Evolutionary conservation across 2,113 vertebrate species (phyloP), one percentile per base, ranked within the genome.

Genomic region (Esox niger): DNA sequence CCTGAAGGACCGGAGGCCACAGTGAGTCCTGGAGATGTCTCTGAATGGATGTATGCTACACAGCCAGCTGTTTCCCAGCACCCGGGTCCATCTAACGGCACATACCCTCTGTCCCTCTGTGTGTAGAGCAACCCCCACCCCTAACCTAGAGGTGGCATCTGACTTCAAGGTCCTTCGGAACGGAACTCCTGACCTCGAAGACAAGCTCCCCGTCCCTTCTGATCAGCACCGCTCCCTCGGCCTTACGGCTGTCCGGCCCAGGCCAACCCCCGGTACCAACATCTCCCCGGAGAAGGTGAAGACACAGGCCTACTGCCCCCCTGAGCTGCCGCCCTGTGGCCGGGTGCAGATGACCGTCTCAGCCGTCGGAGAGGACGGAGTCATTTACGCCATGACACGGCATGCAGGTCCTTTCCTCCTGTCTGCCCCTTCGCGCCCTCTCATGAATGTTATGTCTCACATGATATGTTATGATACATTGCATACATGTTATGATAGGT

Each of bases 371-470:
- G 82, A 84, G 0, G 92, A 96, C 58, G 95, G 97, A 57, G 85
- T 93, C 59, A 91, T 99, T 81, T 94, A 95, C 56, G 73, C 85
- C 72, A 85, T 94, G 67, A 88, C 94, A 76, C 47, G 87, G 83
- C 69, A 85, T 27, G 86, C 87, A 68, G 91, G 91, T 92, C 52
- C 17, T 68, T 25, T 5, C 9, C 2, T n/a, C 0, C 1, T 35
- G 46, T 46, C 20, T 2, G 3, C 33, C 9, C 27, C 29, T 35
- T 0, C 27, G 6, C 31, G 4, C 21, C 52, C 2, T 29, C 25
- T 15, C 3, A 13, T 21, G 0, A n/a, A n/a, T n/a, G n/a, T n/a
- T n/a, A n/a, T n/a, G n/a, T n/a, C n/a, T n/a, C n/a, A n/a, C n/a
- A n/a, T n/a, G n/a, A n/a, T n/a, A n/a, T n/a, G n/a, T n/a, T n/a